A percentile compares a stretch with the other conserved stretches of the same genome.
Evolutionary conservation across 2,888 invertebrate species (phyloP).

Genomic region (Tipula vernalis): DNA sequence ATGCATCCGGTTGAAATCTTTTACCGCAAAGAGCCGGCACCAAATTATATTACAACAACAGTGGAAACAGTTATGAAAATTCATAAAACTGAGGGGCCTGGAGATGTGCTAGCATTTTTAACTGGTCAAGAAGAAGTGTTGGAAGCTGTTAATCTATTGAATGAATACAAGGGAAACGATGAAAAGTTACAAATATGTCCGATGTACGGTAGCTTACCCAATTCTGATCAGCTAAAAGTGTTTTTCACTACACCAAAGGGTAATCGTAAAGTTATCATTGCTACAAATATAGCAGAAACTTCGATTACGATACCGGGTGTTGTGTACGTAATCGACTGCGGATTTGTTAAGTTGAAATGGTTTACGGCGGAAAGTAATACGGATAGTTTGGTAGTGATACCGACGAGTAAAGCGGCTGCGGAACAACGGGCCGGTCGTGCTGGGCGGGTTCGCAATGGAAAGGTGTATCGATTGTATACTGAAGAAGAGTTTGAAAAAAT

Average conservation of each 20-base stretch:
- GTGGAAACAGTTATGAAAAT: conserved; percentile 85
- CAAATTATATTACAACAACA: conserved; percentile 78
- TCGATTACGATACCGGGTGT: conserved; percentile 91
- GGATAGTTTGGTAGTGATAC: conserved; percentile 69
- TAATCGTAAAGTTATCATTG: conserved; percentile 77
- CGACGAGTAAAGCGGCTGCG: conserved; percentile 79
- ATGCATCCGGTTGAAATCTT: conserved; percentile 77
- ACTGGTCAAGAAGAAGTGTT: conserved; percentile 93
- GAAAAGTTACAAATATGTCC: conserved; percentile 55
- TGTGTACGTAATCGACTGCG: conserved; percentile 86
- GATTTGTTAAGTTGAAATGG: conserved; percentile 89
- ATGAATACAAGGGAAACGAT: conserved; percentile 38
- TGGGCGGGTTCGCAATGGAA: conserved; percentile 72
- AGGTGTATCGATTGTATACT: conserved; percentile 70
- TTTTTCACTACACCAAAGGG: conserved; percentile 60
- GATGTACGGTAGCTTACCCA: conserved; percentile 84
- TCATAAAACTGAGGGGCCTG: conserved; percentile 66
- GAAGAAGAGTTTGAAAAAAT: conserved; percentile 65
- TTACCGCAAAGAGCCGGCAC: conserved; percentile 71
- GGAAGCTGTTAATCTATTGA: conserved; percentile 51
- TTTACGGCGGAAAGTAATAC: conserved; percentile 74
- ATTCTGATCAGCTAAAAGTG: conserved; percentile 65
- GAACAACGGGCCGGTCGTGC: conserved; percentile 87
- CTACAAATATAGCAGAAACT: conserved; percentile 95
- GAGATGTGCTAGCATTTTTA: conserved; percentile 85